Percentiles rank a stretch among this genome's conserved stretches.
Evolutionary conservation across 2,797 vertebrate species (phyloP).

Genomic region (Thaleichthys pacificus): DNA sequence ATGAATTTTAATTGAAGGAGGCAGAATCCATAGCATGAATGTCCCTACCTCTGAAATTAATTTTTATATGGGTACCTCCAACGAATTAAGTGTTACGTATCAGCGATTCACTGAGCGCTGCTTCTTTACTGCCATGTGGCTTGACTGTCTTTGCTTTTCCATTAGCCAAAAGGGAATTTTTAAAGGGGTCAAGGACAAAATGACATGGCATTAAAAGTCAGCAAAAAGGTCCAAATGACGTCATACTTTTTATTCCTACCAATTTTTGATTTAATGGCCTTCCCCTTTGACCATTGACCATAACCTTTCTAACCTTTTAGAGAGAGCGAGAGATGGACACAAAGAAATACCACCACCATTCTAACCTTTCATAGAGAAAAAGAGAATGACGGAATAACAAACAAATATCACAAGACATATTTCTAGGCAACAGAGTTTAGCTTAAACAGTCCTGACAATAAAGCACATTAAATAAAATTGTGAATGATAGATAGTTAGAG

Average conservation of each 20-base stretch:
- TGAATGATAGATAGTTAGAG: too few relatives aligned
- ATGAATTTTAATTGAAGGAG: constrained; percentile 3
- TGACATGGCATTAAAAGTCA: constrained; percentile 20
- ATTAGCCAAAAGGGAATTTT: constrained; percentile 35
- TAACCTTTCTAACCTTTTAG: not conserved
- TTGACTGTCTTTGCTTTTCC: constrained; percentile 43
- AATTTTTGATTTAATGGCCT: constrained; percentile 56
- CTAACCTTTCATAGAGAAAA: too few relatives aligned
- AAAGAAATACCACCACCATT: not conserved
- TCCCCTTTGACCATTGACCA: constrained; percentile 20
- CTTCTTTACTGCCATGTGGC: constrained; percentile 19
- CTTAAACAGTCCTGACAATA: too few relatives aligned
- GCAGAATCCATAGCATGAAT: not conserved
- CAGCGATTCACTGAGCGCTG: constrained; percentile 32
- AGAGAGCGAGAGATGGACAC: not conserved
- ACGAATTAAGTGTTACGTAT: constrained; percentile 9
- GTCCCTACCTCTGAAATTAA: not conserved
- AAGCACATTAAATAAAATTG: too few relatives aligned
- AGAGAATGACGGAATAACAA: too few relatives aligned
- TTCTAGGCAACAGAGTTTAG: too few relatives aligned
- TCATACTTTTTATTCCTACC: constrained; percentile 32
- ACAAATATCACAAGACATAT: too few relatives aligned
- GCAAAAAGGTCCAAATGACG: constrained; percentile 48
- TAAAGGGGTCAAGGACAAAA: constrained; percentile 20
- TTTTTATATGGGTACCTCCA: not conserved